Conservation (phyloP, 2,888 invertebrate species). For the Ornithoptera alexandrae region DNA sequence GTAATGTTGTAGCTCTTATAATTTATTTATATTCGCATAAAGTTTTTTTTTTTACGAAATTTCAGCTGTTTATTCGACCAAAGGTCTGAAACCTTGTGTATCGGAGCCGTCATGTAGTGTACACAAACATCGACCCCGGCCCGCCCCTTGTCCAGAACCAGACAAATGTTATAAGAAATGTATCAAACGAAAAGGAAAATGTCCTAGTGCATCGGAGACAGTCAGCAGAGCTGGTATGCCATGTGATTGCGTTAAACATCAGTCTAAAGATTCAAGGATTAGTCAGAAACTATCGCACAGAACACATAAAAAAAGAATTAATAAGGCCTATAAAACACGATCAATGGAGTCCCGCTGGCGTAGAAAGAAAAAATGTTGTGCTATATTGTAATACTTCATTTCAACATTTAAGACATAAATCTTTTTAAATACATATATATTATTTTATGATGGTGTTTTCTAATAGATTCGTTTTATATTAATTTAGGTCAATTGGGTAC, state of each 20-base stretch:
- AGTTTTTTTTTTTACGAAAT: constrained; percentile 30
- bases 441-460: neutral
- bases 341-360: constrained; percentile 56
- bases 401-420: too few relatives aligned
- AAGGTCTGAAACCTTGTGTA: constrained; percentile 60
- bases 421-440: neutral
- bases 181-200: constrained; percentile 53
- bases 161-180: constrained; percentile 63
- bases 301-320: constrained; percentile 52
- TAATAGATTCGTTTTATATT: neutral
- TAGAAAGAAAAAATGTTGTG: constrained; percentile 49
- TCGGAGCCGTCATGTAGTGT: constrained; percentile 63
- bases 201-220: constrained; percentile 60
- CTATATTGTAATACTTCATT: constrained; percentile 45
- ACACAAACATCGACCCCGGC: constrained; percentile 62
- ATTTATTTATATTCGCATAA: neutral
- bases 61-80: constrained; percentile 55
- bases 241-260: constrained; percentile 55
- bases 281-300: constrained; percentile 41
- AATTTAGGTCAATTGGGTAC: constrained; percentile 2
- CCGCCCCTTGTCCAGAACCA: constrained; percentile 61
- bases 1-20: neutral
- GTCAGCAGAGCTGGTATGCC: constrained; percentile 49
- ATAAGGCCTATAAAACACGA: constrained; percentile 47
- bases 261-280: constrained; percentile 50